These are phyloP conservation scores for Microtus richardsoni DNA, from an alignment of 2,113 vertebrate species.

Conservation along the genomic window DNA sequence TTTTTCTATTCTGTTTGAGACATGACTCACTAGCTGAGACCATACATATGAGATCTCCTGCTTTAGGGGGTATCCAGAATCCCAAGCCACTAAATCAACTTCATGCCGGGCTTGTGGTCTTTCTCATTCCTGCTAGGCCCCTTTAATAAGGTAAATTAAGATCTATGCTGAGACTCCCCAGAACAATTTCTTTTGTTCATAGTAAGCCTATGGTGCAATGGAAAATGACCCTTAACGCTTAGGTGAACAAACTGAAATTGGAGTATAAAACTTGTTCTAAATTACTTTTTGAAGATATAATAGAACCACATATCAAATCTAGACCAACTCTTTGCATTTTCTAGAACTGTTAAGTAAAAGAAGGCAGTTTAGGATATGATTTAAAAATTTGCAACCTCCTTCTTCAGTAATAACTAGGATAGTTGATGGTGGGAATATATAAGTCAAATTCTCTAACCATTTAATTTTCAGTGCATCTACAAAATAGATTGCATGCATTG, in stretches of 20 bases:
- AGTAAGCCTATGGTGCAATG: not conserved
- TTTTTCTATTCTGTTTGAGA: not conserved
- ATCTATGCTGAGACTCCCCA: not conserved
- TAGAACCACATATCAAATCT: not conserved
- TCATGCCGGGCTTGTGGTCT: not conserved
- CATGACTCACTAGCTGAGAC: not conserved
- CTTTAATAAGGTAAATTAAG: not conserved
- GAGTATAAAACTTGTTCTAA: not conserved
- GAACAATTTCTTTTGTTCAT: not conserved
- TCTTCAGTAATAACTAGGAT: not conserved
- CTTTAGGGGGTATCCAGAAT: not conserved
- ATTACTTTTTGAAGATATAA: not conserved
- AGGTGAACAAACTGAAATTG: not conserved
- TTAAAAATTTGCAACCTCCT: not conserved
- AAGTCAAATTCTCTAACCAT: not conserved
- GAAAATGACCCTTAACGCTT: not conserved
- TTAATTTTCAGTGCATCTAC: conserved; percentile 13
- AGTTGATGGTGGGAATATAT: not conserved
- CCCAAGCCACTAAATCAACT: not conserved
- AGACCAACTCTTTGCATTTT: not conserved
- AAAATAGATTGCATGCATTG: not conserved
- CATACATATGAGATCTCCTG: not conserved
- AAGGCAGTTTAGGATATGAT: not conserved
- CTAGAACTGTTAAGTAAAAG: not conserved
- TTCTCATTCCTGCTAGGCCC: not conserved